These are phyloP conservation scores for Dryocosmus kuriphilus DNA, from an alignment of 2,888 invertebrate genomes.

Conservation along the genomic window DNA sequence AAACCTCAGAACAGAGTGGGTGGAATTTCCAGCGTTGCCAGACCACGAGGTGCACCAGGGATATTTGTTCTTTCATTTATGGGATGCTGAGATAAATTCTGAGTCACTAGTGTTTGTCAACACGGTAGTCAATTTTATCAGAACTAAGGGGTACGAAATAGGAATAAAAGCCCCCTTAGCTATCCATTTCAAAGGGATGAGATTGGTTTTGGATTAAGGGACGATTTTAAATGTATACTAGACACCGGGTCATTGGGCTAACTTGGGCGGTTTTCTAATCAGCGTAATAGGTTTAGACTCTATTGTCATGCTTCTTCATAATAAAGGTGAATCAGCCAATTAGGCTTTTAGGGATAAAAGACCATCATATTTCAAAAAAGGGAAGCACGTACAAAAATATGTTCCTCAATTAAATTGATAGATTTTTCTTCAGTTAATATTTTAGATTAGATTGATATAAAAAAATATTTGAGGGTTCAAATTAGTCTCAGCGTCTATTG, in stretches of 20 bases:
- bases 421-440: background rate
- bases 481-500: slow-evolving; percentile 7
- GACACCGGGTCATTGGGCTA: background rate
- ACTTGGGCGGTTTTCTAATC: background rate
- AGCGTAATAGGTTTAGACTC: background rate
- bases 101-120: slow-evolving; percentile 32
- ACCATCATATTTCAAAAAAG: background rate
- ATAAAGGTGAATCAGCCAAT: slow-evolving; percentile 2
- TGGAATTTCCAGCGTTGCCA: slow-evolving; percentile 58
- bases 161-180: background rate
- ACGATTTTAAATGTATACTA: background rate
- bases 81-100: slow-evolving; percentile 21
- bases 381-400: too few species aligned
- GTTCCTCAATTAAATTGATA: background rate
- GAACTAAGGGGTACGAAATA: background rate
- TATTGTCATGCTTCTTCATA: slow-evolving; percentile 8
- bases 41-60: slow-evolving; percentile 45
- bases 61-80: slow-evolving; percentile 32
- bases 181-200: background rate
- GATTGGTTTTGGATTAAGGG: background rate
- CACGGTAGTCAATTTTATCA: background rate
- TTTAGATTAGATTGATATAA: background rate
- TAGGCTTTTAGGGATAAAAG: background rate
- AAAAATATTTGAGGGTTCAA: background rate
- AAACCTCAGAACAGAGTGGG: slow-evolving; percentile 56